Base-by-base conservation (phyloP, 1,140 invertebrate species). In the Pseudomyrmex pallidus region DNA sequence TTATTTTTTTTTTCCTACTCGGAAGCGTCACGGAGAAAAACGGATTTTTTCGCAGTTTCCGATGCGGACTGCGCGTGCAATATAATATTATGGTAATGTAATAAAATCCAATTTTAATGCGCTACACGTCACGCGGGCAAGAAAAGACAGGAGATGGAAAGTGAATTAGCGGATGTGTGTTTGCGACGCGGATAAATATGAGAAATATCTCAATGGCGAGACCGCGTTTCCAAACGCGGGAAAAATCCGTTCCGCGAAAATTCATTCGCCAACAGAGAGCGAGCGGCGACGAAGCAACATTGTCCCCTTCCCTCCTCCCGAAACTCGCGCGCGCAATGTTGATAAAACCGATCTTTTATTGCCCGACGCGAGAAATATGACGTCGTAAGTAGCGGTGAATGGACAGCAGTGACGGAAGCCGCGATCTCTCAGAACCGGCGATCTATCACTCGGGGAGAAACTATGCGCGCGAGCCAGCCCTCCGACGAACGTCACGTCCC, bases 391-490 rank as follows among this genome's bases (percentile, higher is more conserved):
- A 59, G 10, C 35, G 54, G 48, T 59, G 67, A 48, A 54, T 46
- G 9, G 66, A 48, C 46, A 74, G 52, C 76, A 59, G 35, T 80
- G 54, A 59, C 76, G 44, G 66, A 70, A 80, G 64, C 64, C 76
- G 44, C 54, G 56, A 80, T 80, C 54, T 80, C 54, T 72, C 54
- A 59, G 25, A 61, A 61, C 20, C 20, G 66, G 7, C 66, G 54
- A 80, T 80, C 54, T n/a, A 70, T 72, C 76, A 80, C 44, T 4
- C 44, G 25, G 50, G 62, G 2, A 52, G 66, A 48, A 70, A 78
- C 76, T 80, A 35, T 35, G 54, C 54, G 76, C 67, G 76, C 67
- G 66, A 70, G 25, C 76, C 59, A 72, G n/a, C n/a, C 67, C 35
- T 35, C 35, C 35, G 35, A 35, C 76, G 20, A n/a, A 20, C 76